A percentile compares a stretch with the other conserved stretches of the same genome.
Evolutionary conservation across 2,113 vertebrate genomes (phyloP).

Genomic region (Globicephala melas): DNA sequence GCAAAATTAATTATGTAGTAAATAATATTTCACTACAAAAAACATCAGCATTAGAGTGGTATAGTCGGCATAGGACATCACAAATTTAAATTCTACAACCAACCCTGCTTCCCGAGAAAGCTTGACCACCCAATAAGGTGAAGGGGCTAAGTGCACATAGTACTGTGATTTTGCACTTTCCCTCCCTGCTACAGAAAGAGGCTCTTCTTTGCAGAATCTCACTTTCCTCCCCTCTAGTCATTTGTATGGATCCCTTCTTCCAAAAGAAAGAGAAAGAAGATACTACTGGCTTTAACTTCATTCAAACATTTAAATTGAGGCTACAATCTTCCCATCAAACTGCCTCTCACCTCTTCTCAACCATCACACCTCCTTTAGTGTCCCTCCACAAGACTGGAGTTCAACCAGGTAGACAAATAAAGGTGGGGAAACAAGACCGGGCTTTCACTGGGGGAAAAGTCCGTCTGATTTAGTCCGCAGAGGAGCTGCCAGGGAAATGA

Average conservation of each 20-base stretch:
- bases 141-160: neutral
- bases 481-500: neutral
- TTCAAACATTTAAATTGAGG: neutral
- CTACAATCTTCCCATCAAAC: neutral
- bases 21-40: neutral
- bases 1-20: constrained; percentile 26
- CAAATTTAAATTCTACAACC: neutral
- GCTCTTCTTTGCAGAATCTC: neutral
- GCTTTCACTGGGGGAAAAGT: neutral
- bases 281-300: neutral
- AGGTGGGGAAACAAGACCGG: neutral
- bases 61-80: neutral
- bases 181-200: neutral
- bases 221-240: neutral
- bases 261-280: neutral
- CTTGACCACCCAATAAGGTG: neutral
- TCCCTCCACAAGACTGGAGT: neutral
- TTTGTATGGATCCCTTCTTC: neutral
- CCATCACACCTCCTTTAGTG: neutral
- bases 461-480: neutral
- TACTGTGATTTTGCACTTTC: neutral
- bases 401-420: neutral
- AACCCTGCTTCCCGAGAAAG: neutral
- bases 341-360: neutral
- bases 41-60: neutral